Evolutionary conservation across 2,888 invertebrate genomes (phyloP), one percentile per base, ranked within the genome.

Genomic region (Anagyrus pseudococci): DNA sequence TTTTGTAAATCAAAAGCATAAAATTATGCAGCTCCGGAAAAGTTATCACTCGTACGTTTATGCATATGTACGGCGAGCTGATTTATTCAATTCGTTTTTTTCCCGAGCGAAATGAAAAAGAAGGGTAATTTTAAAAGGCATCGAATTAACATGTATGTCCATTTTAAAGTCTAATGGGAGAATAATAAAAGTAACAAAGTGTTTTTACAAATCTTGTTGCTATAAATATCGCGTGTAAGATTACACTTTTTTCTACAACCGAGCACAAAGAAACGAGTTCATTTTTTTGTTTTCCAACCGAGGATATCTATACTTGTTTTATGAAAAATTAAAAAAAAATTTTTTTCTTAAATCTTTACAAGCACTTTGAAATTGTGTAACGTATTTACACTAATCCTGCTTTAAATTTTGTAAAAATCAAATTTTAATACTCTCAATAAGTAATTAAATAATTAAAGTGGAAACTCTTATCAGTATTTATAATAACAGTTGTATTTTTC

Each of bases 161-260:
- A 37, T 47, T 47, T 47, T 2, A 47, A 25, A 47, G 47, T n/a
- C n/a, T 50, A 52, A 40, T 13, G n/a, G 22, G 2, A 20, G 22
- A 33, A 20, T 23, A 37, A 22, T 20, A 22, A 22, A 29, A 22
- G 7, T 37, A 37, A 15, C 20, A 19, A 15, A 37, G 37, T 20
- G 50, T 48, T 48, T 26, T 26, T 48, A 13, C 19, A 44, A 44
- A 17, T 43, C 29, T 43, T 43, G 43, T 54, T 54, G 8, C 8
- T 13, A 37, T 15, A 13, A 15, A 10, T 13, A 37, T 4, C 10
- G 15, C 3, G 33, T 8, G 8, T 37, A 15, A 37, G 2, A 2
- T 15, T 37, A 13, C 8, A 37, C 3, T 2, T 37, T 37, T 37
- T 37, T 8, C 10, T 2, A n/a, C 2, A 8, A 37, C 15, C 13